Evolutionary conservation across 2,888 invertebrate genomes (phyloP).

Genomic region (Yponomeuta plumbellus): DNA sequence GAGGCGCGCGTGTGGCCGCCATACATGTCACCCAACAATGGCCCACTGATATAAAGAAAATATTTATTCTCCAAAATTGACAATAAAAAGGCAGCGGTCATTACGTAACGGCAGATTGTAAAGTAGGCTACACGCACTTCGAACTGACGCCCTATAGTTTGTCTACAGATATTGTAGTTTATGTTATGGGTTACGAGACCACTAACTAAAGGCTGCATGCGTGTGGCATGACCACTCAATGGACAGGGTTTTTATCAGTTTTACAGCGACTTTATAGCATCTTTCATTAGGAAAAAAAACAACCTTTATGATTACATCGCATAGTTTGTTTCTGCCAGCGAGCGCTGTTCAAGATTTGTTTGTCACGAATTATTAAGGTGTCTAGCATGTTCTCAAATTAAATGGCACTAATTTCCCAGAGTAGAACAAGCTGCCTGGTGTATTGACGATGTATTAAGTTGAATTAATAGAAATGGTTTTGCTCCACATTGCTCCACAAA

Average conservation of each 20-base stretch:
- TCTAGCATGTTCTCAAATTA: not conserved
- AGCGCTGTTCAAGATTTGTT: not conserved
- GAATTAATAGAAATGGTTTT: conserved; percentile 7
- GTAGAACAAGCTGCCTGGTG: not conserved
- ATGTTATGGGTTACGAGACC: conserved; percentile 21
- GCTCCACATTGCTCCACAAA: conserved; percentile 34
- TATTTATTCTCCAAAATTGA: conserved; percentile 72
- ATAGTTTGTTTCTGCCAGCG: not conserved
- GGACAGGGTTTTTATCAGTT: not conserved
- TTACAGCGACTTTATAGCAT: not conserved
- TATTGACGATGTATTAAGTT: conserved; percentile 1
- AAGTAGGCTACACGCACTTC: conserved; percentile 33
- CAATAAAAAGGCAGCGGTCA: conserved; percentile 49
- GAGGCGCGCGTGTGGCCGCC: conserved; percentile 68
- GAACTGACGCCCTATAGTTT: conserved; percentile 33
- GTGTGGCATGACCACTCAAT: conserved; percentile 6
- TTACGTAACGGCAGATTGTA: conserved; percentile 36
- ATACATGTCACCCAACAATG: conserved; percentile 67
- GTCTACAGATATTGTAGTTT: conserved; percentile 46
- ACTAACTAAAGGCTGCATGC: not conserved
- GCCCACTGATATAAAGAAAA: conserved; percentile 73
- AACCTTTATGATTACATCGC: not conserved
- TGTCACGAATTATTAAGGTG: not conserved
- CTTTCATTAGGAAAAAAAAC: not conserved
- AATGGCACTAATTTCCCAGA: not conserved